Evolutionary conservation across 2,113 vertebrate genomes (phyloP), one percentile per base, ranked within the genome.

Genomic region (Dinomys branickii): DNA sequence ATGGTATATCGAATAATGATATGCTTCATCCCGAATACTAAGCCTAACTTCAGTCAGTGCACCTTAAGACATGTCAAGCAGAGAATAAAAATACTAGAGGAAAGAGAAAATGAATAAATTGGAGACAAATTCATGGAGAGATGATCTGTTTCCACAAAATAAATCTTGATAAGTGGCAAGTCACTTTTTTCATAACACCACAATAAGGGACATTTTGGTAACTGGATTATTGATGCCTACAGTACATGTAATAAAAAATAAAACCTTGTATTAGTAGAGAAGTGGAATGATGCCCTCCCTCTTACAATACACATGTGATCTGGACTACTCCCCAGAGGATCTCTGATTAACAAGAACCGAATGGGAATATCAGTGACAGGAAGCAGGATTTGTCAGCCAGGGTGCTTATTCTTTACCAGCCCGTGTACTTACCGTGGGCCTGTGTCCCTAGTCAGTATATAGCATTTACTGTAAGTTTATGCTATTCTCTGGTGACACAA

Each of bases 1-100:
- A 93, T 96, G 90, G 87, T 94, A 80, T 82, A 92, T 96, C 91
- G 94, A 93, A 97, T 96, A 96, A 96, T 92, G 85, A 93, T 82
- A 94, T 28, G 52, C 59, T 95, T 94, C 71, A 67, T 95, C 78
- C 94, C 56, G 77, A 90, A 93, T 85, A 93, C 85, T 3, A 10
- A 91, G 41, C 83, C 81, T 95, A 95, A 96, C 95, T 96, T 96
- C 93, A 94, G 75, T 86, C 65, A 89, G 3, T 93, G 59, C 63
- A 80, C 81, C 71, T 94, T 94, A 95, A 94, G 84, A 95, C 65
- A 44, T 61, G 75, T 65, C 54, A 87, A 96, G 59, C 67, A 95
- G 93, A 93, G 67, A 94, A 84, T 80, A 73, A 85, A 93, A 90
- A 90, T 93, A 61, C 95, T 26, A 30, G 44, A 88, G 73, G 12